Percentiles rank a stretch among this genome's conserved stretches.
These are phyloP conservation scores for Brienomyrus brachyistius DNA, from an alignment of 2,113 vertebrate species.

Conservation along the genomic window DNA sequence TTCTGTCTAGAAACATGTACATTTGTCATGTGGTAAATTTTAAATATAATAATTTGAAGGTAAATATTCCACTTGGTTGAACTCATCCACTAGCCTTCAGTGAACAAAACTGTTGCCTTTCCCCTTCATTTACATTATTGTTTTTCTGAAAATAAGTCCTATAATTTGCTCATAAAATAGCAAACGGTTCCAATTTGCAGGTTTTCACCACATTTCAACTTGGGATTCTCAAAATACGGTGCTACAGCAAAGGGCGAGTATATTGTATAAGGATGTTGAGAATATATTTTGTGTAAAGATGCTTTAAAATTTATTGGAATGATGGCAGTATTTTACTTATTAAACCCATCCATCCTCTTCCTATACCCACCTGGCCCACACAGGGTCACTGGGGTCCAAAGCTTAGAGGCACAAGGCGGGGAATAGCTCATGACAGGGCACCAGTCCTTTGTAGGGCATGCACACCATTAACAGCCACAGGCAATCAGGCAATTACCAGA, in stretches of 20 bases:
- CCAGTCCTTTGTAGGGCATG: neutral
- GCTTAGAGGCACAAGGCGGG: neutral
- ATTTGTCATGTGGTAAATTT: neutral
- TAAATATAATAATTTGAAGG: neutral
- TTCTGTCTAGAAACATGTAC: neutral
- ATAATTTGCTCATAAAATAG: neutral
- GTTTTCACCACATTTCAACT: neutral
- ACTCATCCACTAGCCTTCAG: neutral
- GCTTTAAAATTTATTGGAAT: neutral
- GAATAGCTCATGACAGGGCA: neutral
- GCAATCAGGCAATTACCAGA: neutral
- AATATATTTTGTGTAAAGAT: neutral
- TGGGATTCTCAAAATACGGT: neutral
- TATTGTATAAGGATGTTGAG: neutral
- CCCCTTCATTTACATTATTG: neutral
- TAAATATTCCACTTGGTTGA: neutral
- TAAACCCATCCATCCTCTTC: neutral
- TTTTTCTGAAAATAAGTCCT: neutral
- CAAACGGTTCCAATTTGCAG: neutral
- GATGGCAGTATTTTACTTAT: neutral
- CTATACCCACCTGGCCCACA: neutral
- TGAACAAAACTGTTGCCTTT: neutral
- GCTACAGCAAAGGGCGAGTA: neutral
- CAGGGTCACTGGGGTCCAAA: neutral
- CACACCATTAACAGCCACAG: neutral